A percentile compares a stretch with the other conserved stretches of the same genome.
Evolutionary conservation across 2,888 invertebrate species (phyloP).

Genomic region (Andrena bicolor): DNA sequence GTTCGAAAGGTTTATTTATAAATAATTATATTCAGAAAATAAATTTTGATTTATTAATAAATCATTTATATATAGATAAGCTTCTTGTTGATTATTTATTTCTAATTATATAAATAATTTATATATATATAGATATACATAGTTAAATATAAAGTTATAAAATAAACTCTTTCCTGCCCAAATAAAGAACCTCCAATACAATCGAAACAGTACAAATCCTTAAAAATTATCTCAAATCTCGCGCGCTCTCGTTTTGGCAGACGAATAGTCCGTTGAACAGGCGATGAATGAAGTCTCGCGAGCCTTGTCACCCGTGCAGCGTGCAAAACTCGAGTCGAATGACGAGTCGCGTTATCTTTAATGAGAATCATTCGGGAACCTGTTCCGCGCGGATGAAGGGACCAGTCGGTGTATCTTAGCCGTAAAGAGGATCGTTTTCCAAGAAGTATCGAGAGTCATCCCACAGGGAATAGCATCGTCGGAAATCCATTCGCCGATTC

Average conservation of each 20-base stretch:
- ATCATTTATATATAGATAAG: too few relatives aligned
- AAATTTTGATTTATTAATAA: too few relatives aligned
- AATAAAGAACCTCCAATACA: too few relatives aligned
- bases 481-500: slow-evolving; percentile 18
- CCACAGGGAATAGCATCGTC: neutral
- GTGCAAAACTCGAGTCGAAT: neutral
- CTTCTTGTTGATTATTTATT: too few relatives aligned
- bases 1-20: too few relatives aligned
- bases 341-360: slow-evolving; percentile 28
- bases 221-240: neutral
- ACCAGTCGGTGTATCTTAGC: slow-evolving; percentile 7
- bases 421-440: slow-evolving; percentile 32
- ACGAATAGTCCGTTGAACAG: neutral
- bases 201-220: neutral
- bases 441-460: slow-evolving; percentile 22
- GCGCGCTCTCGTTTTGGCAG: neutral
- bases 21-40: too few relatives aligned
- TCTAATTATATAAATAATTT: too few relatives aligned
- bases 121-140: too few relatives aligned
- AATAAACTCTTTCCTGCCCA: too few relatives aligned
- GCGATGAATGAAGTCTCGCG: neutral
- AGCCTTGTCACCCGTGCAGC: neutral
- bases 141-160: too few relatives aligned
- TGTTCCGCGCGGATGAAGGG: slow-evolving; percentile 24
- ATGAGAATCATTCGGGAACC: slow-evolving; percentile 50